Evolutionary conservation across 2,113 vertebrate genomes (phyloP), one percentile per base, ranked within the genome.

Genomic region (Orcinus orca): DNA sequence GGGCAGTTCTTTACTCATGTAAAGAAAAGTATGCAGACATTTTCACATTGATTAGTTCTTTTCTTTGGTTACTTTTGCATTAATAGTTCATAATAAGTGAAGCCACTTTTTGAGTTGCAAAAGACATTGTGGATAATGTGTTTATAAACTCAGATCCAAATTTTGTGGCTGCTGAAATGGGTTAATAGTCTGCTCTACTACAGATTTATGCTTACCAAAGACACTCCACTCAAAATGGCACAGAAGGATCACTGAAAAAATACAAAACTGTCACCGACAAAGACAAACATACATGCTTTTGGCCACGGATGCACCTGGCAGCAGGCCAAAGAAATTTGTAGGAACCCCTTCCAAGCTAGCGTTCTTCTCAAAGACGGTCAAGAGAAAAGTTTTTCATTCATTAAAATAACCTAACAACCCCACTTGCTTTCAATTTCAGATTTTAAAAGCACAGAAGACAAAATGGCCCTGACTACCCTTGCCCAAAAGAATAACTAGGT

Each of bases 321-420:
- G 67, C 44, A 50, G 10, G 81, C 95, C 97, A 98, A 92, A 92
- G 44, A 91, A 81, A 90, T 91, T 33, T 96, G 94, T 93, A 88
- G 85, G 87, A 26, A 73, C 1, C 18, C 41, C 50, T 95, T 94
- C 90, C 71, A 89, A 95, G 81, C 83, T 81, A 80, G 94, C 31
- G 50, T 79, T 86, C 71, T 38, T 82, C 50, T 76, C 20, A 95
- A 79, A 79, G 95, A 93, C 70, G 58, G 47, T 93, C 20, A 47
- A 84, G 68, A 85, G 89, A 96, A 91, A 71, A 88, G 79, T 88
- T 96, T 86, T 93, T 96, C 11, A 1, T 79, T 77, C 58, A 93
- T 90, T 94, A 93, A 96, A 96, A 97, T 73, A 89, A 95, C 14
- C 33, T 76, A 94, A 33, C 70, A 91, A 79, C 81, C 26, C 47